Evolutionary conservation across 2,113 vertebrate species (phyloP).

Genomic region (Chlorodrepanis virens): DNA sequence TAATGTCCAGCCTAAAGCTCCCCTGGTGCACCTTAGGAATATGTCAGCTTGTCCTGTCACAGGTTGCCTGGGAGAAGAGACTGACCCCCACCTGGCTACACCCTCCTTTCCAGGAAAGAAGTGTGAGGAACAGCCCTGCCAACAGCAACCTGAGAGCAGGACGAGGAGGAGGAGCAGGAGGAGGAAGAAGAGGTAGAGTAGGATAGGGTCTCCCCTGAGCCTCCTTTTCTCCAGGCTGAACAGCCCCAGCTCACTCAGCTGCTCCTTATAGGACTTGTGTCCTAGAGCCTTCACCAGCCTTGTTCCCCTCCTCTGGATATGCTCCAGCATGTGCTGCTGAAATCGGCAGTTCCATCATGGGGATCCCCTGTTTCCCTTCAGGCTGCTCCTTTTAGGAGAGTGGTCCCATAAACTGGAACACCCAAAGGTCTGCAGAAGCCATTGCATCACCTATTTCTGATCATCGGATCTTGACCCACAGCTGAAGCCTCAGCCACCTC

Average conservation of each 20-base stretch:
- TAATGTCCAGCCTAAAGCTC: background rate
- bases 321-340: background rate
- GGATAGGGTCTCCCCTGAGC: background rate
- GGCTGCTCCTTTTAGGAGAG: background rate
- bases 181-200: too few relatives aligned
- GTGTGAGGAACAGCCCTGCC: too few relatives aligned
- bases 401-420: background rate
- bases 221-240: background rate
- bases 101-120: background rate
- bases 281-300: background rate
- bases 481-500: background rate
- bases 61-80: background rate
- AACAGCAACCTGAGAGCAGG: too few relatives aligned
- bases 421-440: background rate
- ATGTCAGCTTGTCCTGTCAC: fast-evolving
- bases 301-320: background rate
- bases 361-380: background rate
- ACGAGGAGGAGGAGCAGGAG: too few relatives aligned
- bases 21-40: background rate
- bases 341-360: background rate
- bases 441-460: background rate
- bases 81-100: background rate
- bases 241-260: background rate
- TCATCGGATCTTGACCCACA: background rate
- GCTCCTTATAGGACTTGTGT: background rate